Base-by-base conservation (phyloP, 2,888 invertebrate genomes). In the Neocrepidodera transversa region DNA sequence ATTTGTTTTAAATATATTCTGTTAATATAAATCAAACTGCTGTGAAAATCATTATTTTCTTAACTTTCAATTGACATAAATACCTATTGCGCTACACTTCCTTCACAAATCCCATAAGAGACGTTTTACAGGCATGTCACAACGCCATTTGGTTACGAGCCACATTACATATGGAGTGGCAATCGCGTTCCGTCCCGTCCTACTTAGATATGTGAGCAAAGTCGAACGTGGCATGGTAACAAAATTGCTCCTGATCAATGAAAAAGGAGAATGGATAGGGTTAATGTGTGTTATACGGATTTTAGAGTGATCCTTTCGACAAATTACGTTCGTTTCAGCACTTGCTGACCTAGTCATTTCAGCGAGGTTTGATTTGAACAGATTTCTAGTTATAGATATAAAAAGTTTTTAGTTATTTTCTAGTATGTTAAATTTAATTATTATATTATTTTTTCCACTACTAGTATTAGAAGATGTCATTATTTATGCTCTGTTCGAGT, bases 91-190 rank as follows among this genome's bases (percentile, higher is more conserved):
- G n/a, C n/a, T n/a, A n/a, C n/a, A n/a, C n/a, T n/a, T n/a, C n/a
- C n/a, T n/a, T n/a, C n/a, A n/a, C n/a, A n/a, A n/a, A n/a, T n/a
- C n/a, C n/a, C n/a, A n/a, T n/a, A n/a, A n/a, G n/a, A n/a, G n/a
- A n/a, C 49, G 48, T 54, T 66, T 66, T 56, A 53, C n/a, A 67
- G 63, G 61, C 69, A 36, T 65, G 66, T 62, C 68, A 63, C 64
- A 67, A 40, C 57, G 58, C 65, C 66, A 68, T 70, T 68, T 69
- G 68, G 68, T 66, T 70, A 70, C 65, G 17, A 65, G 60, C 58
- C 64, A 60, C 67, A 67, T 67, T 68, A 65, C 67, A 65, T 68
- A 69, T 68, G 66, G 67, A 69, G 68, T 68, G 68, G 67, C 66
- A 68, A 68, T 66, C 64, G 69, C 43, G 52, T 18, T 17, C 50